Conservation (phyloP, 1,140 invertebrate genomes). For the Rhagoletis pomonella region DNA sequence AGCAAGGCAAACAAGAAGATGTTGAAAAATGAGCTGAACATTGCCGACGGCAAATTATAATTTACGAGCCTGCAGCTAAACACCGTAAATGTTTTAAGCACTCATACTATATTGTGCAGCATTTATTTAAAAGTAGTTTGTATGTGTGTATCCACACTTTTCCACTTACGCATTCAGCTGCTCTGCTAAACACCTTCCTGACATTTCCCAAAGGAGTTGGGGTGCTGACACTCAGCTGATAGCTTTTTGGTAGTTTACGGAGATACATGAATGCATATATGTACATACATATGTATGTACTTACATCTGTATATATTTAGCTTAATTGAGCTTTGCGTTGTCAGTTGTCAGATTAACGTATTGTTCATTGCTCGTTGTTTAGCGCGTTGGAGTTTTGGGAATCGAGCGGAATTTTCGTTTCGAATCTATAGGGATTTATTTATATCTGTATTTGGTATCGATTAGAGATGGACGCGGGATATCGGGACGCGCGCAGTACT, state of each 20-base stretch:
- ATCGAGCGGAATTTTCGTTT: too few relatives aligned
- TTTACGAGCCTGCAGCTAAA: constrained; percentile 9
- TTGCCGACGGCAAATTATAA: not conserved
- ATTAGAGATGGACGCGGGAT: too few relatives aligned
- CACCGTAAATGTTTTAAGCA: not conserved
- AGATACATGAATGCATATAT: not conserved
- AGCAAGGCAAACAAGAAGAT: not conserved
- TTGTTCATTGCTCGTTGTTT: not conserved
- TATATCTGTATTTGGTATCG: too few relatives aligned
- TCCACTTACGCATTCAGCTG: not conserved
- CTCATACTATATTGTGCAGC: too few relatives aligned
- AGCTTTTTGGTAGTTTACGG: constrained; percentile 10
- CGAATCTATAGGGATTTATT: too few relatives aligned
- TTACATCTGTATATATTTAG: not conserved
- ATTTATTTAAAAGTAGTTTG: too few relatives aligned
- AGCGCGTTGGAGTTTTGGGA: too few relatives aligned
- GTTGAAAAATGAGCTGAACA: not conserved
- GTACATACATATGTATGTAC: too few relatives aligned
- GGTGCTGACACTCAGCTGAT: not conserved
- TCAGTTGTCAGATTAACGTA: constrained; percentile 1
- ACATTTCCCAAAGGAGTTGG: not conserved
- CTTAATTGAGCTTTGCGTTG: not conserved
- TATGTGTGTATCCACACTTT: not conserved
- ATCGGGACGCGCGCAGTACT: too few relatives aligned
- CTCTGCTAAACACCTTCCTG: not conserved